Percentiles rank a stretch among this genome's conserved stretches.
Evolutionary conservation across 2,888 invertebrate species (phyloP).

Genomic region (Thecocarcelia acutangulata): DNA sequence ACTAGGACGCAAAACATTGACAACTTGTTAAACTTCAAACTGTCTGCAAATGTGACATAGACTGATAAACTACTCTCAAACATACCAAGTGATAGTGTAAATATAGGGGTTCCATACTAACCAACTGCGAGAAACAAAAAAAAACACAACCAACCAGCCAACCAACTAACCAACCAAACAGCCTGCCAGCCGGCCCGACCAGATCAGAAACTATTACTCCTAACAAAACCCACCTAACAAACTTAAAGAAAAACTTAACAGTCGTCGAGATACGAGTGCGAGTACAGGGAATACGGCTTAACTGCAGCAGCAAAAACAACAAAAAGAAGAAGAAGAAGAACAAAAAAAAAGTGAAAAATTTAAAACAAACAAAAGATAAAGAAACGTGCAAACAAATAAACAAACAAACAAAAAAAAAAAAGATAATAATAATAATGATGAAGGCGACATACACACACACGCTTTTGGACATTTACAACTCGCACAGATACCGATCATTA

Average conservation of each 20-base stretch:
- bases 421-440: too few relatives aligned
- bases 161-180: not conserved
- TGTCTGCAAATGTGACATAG: slow-evolving; percentile 77
- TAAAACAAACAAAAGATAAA: slow-evolving; percentile 44
- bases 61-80: slow-evolving; percentile 75
- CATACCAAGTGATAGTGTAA: slow-evolving; percentile 62
- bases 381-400: slow-evolving; percentile 10
- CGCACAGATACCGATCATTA: slow-evolving; percentile 60
- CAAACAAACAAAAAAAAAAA: slow-evolving; percentile 26
- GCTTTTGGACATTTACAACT: slow-evolving; percentile 58
- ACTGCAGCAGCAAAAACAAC: slow-evolving; percentile 38
- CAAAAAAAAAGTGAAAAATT: slow-evolving; percentile 43
- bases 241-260: slow-evolving; percentile 45
- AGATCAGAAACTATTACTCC: slow-evolving; percentile 51
- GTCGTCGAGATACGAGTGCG: slow-evolving; percentile 43
- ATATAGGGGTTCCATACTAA: slow-evolving; percentile 60
- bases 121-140: slow-evolving; percentile 29
- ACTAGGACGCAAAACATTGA: slow-evolving; percentile 64
- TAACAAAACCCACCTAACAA: slow-evolving; percentile 57
- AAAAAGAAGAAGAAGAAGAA: too few relatives aligned
- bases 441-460: slow-evolving; percentile 51
- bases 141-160: slow-evolving; percentile 5
- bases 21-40: slow-evolving; percentile 78
- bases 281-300: slow-evolving; percentile 37
- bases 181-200: not conserved